Conservation (phyloP, 2,888 invertebrate species). For the Nomada goodeniana region DNA sequence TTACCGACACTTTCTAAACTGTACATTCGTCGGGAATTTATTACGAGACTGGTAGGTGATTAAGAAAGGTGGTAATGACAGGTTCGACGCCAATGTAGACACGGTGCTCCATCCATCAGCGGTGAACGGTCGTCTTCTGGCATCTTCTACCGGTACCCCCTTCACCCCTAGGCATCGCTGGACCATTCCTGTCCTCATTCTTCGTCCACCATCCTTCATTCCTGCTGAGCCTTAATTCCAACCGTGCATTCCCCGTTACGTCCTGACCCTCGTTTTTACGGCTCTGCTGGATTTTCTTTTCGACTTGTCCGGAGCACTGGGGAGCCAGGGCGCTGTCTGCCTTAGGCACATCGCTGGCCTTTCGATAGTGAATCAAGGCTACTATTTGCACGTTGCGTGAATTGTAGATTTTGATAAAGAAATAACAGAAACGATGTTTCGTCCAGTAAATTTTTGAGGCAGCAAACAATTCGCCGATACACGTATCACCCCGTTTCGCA, state of each 20-base stretch:
- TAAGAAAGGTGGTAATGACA: background rate
- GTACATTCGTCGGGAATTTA: background rate
- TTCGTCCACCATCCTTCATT: conserved; percentile 73
- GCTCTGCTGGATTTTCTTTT: conserved; percentile 41
- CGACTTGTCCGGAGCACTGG: conserved; percentile 15
- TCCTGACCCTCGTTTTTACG: conserved; percentile 51
- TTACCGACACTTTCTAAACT: background rate
- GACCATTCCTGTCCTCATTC: conserved; percentile 73
- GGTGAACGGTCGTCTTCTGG: conserved; percentile 73
- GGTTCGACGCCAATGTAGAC: conserved; percentile 71
- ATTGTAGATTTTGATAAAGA: no score
- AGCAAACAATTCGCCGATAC: conserved; percentile 7
- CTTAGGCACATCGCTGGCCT: background rate
- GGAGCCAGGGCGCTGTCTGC: conserved; percentile 1
- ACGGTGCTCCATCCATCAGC: conserved; percentile 76
- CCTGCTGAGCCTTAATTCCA: conserved; percentile 75
- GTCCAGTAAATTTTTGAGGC: no score
- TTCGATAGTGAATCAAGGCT: no score
- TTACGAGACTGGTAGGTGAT: background rate
- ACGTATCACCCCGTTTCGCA: conserved; percentile 7
- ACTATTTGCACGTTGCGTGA: no score
- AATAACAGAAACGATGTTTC: background rate
- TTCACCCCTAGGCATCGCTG: conserved; percentile 49
- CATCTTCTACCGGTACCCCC: conserved; percentile 66
- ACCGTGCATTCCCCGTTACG: conserved; percentile 71